Evolutionary conservation across 2,113 vertebrate genomes (phyloP), one percentile per base, ranked within the genome.

Genomic region (Pardalotus punctatus): DNA sequence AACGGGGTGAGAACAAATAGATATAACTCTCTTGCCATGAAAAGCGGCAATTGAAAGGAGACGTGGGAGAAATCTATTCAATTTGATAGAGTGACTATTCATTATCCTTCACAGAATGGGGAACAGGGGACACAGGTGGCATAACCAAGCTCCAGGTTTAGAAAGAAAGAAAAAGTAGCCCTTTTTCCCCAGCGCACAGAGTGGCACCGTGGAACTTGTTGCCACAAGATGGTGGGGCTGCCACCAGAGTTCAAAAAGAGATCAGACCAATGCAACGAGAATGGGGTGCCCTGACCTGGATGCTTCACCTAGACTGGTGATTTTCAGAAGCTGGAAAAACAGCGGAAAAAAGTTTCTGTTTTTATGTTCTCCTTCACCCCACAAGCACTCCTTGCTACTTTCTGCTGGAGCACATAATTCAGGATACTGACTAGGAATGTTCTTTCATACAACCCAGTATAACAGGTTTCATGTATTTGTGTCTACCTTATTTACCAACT

Each of bases 1-100:
- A 90, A 45, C 29, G 29, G 58, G 73, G 54, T 1, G 7, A 91
- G 81, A 91, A 93, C 87, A 87, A 94, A 81, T 71, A 84, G 84
- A 33, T 73, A 54, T 16, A 89, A 89, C 54, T 72, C 54, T 78
- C 64, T 62, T 47, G 42, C 64, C 43, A 42, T 51, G 87, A 95
- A 93, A 94, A 91, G 81, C 7, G 0, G 51, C 29, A 80, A 78
- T 5, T 89, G 91, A 93, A 88, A 66, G 77, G 70, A 73, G 83
- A 29, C 58, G 36, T 12, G 36, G 54, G 76, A 95, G 64, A 88
- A 42, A 64, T 73, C 80, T 29, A 35, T 88, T 95, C 71, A 58
- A 74, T 93, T 28, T 71, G 64, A 78, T 58, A 66, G 7, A 60
- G n/a, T 80, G 57, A 62, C 62, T 82, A 24, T 70, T 54, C 54